Base-by-base conservation (phyloP, 2,888 invertebrate species). In the Chaetoderma sp. region DNA sequence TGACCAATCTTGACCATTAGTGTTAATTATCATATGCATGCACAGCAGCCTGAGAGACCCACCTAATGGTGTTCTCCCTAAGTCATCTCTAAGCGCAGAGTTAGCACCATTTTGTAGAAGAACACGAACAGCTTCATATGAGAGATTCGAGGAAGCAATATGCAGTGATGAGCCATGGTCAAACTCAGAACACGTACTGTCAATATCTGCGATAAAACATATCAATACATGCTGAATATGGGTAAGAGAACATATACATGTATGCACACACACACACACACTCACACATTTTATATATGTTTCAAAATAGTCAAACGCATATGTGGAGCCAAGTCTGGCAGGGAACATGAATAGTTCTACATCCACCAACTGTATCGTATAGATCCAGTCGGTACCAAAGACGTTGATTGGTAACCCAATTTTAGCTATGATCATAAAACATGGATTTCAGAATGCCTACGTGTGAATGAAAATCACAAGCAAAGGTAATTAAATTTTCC, bases 131-230 rank as follows among this genome's bases (percentile, higher is more conserved):
- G 88, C 86, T 59, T 87, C 87, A 54, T 86, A 78, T 28, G 87
- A 85, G 54, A 89, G 78, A 71, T 88, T 88, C 33, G 84, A 81
- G 13, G 88, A 88, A 23, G 88, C 87, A 59, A 89, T 88, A 72
- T 89, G 89, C 39, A 89, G 77, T 0, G 88, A 84, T 45, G 88
- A 85, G 2, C 88, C 88, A 67, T 86, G 84, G 64, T 88, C 87
- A 80, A 88, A 88, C 68, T 87, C 88, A 42, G 84, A 76, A 76
- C 88, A 88, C 10, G 80, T 79, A 66, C 83, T 85, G 75, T 89
- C 86, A 47, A 88, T 83, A 74, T 88, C 87, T 85, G 78, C 49
- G 75, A 68, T 33, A 32, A 54, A 61, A 61, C 21, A 25, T n/a
- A 54, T 4, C n/a, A 27, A 28, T n/a, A n/a, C n/a, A n/a, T n/a